Evolutionary conservation across 2,113 vertebrate species (phyloP).

Genomic region (Alligator sinensis): DNA sequence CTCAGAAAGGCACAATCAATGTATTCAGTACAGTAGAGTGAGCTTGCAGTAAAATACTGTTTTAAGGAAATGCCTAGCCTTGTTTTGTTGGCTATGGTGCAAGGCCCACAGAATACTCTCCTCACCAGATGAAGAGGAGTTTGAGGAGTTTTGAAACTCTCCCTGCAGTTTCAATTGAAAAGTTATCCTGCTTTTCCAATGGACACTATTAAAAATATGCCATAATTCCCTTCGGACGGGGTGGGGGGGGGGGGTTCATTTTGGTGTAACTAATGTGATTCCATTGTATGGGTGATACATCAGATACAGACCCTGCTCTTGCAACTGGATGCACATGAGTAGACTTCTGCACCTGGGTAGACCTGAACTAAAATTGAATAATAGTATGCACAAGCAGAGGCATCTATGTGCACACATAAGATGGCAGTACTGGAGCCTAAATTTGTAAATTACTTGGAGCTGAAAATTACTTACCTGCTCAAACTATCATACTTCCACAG

Average conservation of each 20-base stretch:
- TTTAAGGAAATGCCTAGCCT: constrained; percentile 42
- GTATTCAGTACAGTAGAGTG: constrained; percentile 38
- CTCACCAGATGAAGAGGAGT: no score
- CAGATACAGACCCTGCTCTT: neutral
- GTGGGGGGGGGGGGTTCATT: neutral
- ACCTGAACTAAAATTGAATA: neutral
- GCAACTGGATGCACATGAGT: neutral
- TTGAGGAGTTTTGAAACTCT: neutral
- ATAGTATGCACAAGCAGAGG: neutral
- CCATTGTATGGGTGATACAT: neutral
- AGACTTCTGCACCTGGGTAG: neutral
- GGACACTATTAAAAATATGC: neutral
- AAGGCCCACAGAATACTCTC: no score
- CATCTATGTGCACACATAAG: neutral
- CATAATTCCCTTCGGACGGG: neutral
- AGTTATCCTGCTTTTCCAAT: neutral
- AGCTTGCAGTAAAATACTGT: constrained; percentile 53
- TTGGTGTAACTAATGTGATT: neutral
- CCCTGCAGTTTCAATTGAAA: neutral
- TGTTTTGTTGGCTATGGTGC: constrained; percentile 37
- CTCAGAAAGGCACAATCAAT: neutral
- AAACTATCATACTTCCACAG: neutral
- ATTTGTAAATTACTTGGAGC: constrained; percentile 12
- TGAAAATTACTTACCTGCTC: neutral
- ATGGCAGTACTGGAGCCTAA: neutral